A percentile compares a stretch with the other conserved stretches of the same genome.
Conservation (phyloP, 1,140 invertebrate species). For the Drosophila ironensis region DNA sequence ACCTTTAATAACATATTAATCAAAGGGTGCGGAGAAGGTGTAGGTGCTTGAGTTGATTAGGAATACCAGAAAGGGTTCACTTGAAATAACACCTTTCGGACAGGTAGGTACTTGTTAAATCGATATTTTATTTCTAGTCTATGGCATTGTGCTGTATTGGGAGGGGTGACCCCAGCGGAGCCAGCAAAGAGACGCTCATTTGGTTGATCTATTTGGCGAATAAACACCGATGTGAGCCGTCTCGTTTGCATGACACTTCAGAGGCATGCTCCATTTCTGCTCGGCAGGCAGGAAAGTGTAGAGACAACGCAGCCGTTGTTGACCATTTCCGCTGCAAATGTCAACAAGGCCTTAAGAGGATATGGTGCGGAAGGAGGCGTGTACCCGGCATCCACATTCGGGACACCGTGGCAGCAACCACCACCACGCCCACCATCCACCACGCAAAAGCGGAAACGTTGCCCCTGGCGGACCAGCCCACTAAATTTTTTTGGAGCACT, state of each 20-base stretch:
- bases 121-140: conserved; percentile 10
- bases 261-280: conserved; percentile 24
- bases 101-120: conserved; percentile 21
- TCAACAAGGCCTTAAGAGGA: conserved; percentile 11
- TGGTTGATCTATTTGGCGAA: conserved; percentile 29
- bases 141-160: conserved; percentile 14
- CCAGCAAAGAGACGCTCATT: conserved; percentile 11
- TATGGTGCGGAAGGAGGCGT: not conserved
- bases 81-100: too few relatives aligned
- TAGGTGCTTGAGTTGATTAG: too few relatives aligned
- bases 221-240: conserved; percentile 18
- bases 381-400: conserved; percentile 8
- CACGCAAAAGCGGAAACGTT: conserved; percentile 43
- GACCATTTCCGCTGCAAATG: conserved; percentile 45
- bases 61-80: too few relatives aligned
- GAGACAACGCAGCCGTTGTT: conserved; percentile 33
- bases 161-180: not conserved
- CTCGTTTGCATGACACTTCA: conserved; percentile 38
- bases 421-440: conserved; percentile 62
- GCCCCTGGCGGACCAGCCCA: not conserved
- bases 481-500: conserved; percentile 21
- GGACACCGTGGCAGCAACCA: conserved; percentile 37
- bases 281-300: conserved; percentile 18
- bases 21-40: not conserved
- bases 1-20: conserved; percentile 7